These are phyloP conservation scores for Ammospiza caudacuta DNA, from an alignment of 2,113 vertebrate genomes.

Conservation along the genomic window DNA sequence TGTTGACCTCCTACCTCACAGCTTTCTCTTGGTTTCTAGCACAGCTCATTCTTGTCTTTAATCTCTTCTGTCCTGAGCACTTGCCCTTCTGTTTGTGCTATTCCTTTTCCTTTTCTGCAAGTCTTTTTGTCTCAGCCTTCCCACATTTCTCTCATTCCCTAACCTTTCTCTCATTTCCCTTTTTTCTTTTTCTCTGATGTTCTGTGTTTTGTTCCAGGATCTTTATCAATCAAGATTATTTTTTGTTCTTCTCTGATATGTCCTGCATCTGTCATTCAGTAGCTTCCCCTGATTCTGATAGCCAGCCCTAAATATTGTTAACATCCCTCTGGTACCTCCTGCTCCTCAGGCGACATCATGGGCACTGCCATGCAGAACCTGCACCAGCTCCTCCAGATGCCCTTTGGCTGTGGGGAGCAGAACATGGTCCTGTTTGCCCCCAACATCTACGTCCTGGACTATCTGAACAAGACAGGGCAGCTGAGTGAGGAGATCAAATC, in stretches of 20 bases:
- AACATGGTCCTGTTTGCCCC: conserved; percentile 88
- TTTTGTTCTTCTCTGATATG: not conserved
- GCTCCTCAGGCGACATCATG: conserved; percentile 84
- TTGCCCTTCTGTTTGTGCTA: not conserved
- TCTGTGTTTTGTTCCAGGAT: not conserved
- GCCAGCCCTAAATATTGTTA: not conserved
- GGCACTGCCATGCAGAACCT: conserved; percentile 83
- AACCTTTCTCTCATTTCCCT: not conserved
- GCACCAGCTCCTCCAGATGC: conserved; percentile 85
- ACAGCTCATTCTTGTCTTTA: not conserved
- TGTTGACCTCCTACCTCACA: not conserved
- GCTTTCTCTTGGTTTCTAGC: not conserved
- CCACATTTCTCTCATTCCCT: not conserved
- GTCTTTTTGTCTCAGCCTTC: not conserved
- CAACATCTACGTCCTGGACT: conserved; percentile 88
- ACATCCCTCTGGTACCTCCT: not conserved
- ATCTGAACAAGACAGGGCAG: conserved; percentile 83
- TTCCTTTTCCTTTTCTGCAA: not conserved
- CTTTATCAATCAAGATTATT: not conserved
- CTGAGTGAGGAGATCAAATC: conserved; percentile 73
- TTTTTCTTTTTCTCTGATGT: not conserved
- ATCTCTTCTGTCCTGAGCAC: not conserved
- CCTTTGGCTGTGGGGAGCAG: conserved; percentile 90
- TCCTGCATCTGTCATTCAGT: not conserved
- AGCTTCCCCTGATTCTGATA: not conserved